Base-by-base conservation (phyloP, 1,140 invertebrate species). In the Physella acuta region DNA sequence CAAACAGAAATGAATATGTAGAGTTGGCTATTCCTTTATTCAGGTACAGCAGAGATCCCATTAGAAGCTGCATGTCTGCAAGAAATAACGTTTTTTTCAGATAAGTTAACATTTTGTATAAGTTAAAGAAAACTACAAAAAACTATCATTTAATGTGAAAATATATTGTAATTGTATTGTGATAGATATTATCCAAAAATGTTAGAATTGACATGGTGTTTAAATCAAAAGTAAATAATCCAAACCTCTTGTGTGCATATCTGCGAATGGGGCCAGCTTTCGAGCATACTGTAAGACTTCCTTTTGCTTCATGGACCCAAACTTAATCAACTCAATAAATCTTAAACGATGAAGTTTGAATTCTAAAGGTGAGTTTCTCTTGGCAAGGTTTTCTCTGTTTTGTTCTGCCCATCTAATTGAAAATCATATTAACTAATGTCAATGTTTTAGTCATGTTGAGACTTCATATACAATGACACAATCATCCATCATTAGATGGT, bases 261-360 rank as follows among this genome's bases (percentile, higher is more conserved):
- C 85, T 30, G 94, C 92, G 84, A 95, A 95, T 76, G 90, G 91
- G 37, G 91, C 90, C 80, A 98, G 92, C 86, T 95, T 89, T 52
- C 93, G 88, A 1, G 95, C 94, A 87, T 97, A 97, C 73, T 87
- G 81, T 68, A 98, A 91, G n/a, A 94, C 94, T 79, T 92, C 89
- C 31, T 81, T 86, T 83, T 92, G 91, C 78, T 88, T 87, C 55
- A 84, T 79, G 26, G 88, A 84, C 8, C 92, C 92, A 83, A 90
- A 87, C 78, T 89, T 87, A 30, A 94, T 87, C 74, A 93, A 80
- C 77, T 89, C 87, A 79, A 92, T 90, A 79, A 92, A 93, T 68
- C 89, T 88, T 69, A 93, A 83, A 71, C 90, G 84, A 82, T 95
- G 93, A 62, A 96, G 84, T 81, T 93, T 94, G 80, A 95, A 95